Evolutionary conservation across 2,113 vertebrate species (phyloP).

Genomic region (Lagenorhynchus albirostris): DNA sequence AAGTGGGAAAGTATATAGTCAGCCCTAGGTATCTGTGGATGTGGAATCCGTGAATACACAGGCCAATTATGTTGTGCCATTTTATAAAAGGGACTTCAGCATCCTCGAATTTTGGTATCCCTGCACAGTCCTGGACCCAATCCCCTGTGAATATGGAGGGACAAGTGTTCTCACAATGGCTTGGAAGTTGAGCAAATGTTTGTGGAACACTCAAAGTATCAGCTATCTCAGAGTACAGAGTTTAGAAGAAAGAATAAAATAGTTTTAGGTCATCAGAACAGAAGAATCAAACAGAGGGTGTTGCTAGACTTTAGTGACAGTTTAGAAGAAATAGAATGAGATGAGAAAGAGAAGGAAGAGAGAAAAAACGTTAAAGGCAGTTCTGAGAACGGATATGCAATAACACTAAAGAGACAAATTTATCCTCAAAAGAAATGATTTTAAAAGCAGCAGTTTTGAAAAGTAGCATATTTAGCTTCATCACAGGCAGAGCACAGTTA

Average conservation of each 20-base stretch:
- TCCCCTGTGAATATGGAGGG: neutral
- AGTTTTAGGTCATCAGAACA: neutral
- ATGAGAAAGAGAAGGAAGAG: neutral
- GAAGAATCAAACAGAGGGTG: neutral
- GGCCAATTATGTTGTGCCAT: neutral
- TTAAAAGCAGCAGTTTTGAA: constrained; percentile 26
- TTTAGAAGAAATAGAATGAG: neutral
- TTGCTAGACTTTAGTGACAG: neutral
- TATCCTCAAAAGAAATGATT: neutral
- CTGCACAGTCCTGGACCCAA: neutral
- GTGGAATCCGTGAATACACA: neutral
- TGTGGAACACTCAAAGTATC: neutral
- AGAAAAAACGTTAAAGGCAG: neutral
- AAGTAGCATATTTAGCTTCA: neutral
- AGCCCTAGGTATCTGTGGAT: neutral
- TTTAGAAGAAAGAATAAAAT: neutral
- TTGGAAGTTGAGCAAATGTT: neutral
- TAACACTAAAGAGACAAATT: neutral
- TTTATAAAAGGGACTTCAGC: neutral
- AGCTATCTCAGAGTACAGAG: neutral
- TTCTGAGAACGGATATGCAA: neutral
- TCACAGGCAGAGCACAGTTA: neutral
- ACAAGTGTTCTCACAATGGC: neutral
- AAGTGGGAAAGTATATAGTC: neutral
- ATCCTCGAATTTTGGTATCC: neutral